These are phyloP conservation scores for Mesoligia furuncula DNA, from an alignment of 2,888 invertebrate genomes.

Conservation along the genomic window DNA sequence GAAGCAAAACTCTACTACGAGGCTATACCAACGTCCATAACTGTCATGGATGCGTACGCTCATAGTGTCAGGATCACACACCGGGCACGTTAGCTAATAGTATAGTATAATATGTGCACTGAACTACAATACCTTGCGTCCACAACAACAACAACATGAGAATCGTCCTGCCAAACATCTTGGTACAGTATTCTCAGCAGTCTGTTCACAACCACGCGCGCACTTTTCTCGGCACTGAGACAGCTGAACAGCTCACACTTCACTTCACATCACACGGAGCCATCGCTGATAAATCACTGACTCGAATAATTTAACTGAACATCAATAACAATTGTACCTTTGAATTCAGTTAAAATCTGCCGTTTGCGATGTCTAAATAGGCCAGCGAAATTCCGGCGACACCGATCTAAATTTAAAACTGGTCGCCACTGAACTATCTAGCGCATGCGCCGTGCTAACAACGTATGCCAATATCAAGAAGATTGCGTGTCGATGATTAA, in stretches of 20 bases:
- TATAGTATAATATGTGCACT: constrained; percentile 25
- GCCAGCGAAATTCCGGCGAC: constrained; percentile 82
- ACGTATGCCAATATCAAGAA: constrained; percentile 75
- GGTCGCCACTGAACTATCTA: constrained; percentile 75
- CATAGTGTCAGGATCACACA: constrained; percentile 22
- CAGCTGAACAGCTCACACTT: constrained; percentile 56
- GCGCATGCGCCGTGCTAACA: constrained; percentile 83
- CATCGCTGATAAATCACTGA: constrained; percentile 66
- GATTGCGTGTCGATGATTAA: constrained; percentile 70
- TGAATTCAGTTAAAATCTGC: constrained; percentile 75
- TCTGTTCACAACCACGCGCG: constrained; percentile 66
- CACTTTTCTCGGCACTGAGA: constrained; percentile 63
- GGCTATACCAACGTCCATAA: background rate
- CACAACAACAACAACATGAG: constrained; percentile 76
- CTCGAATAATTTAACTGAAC: constrained; percentile 57
- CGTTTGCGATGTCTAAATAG: constrained; percentile 83
- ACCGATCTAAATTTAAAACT: constrained; percentile 87
- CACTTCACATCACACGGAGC: constrained; percentile 63
- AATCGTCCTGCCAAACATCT: constrained; percentile 74
- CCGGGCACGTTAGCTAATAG: constrained; percentile 12
- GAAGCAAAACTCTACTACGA: constrained; percentile 34
- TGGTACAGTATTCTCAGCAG: constrained; percentile 63
- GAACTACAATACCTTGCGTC: constrained; percentile 76
- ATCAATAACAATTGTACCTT: constrained; percentile 70
- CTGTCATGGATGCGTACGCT: constrained; percentile 29